Evolutionary conservation across 2,888 invertebrate genomes (phyloP), one percentile per base, ranked within the genome.

Genomic region (Falcaria lacertinaria): DNA sequence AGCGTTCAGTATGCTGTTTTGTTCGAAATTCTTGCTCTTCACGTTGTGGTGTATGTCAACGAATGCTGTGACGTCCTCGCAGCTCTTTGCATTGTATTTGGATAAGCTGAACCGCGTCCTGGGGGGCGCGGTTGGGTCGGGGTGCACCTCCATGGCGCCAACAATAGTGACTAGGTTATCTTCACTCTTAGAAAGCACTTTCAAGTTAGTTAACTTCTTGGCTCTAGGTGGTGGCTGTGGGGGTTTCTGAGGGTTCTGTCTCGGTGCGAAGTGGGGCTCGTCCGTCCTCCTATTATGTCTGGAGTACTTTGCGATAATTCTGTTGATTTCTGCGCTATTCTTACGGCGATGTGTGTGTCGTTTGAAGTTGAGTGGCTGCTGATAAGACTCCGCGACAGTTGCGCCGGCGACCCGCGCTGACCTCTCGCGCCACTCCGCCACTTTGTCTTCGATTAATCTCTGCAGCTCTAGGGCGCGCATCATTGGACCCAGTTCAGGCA

Each of bases 271-370:
- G 51, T 60, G 56, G 60, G 74, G 73, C 57, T 81, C 81, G 75
- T 75, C 79, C 68, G 83, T 56, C 69, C 82, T 78, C 73, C 76
- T 80, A 62, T 72, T 78, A 53, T 83, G 77, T 62, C 72, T 82
- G 45, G 89, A 89, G 73, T 89, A 89, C 75, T 89, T 90, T 73
- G 88, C 80, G 80, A 89, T 85, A 77, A 89, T 89, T 84, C 83
- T 88, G 68, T 89, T 89, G 73, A 90, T 84, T 84, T 89, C 89
- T 69, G 82, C 80, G 74, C 85, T 86, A 68, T 88, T 88, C 72
- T 89, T 89, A 69, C 89, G 87, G 65, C 85, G 76, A 74, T 88
- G 81, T 63, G 80, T 79, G 74, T 85, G 86, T 58, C 89, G 87
- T 65, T 81, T 87, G 71, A 89, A 89, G 77, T 86, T 81, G 73